Evolutionary conservation across 2,113 vertebrate species (phyloP).

Genomic region (Platichthys stellatus): DNA sequence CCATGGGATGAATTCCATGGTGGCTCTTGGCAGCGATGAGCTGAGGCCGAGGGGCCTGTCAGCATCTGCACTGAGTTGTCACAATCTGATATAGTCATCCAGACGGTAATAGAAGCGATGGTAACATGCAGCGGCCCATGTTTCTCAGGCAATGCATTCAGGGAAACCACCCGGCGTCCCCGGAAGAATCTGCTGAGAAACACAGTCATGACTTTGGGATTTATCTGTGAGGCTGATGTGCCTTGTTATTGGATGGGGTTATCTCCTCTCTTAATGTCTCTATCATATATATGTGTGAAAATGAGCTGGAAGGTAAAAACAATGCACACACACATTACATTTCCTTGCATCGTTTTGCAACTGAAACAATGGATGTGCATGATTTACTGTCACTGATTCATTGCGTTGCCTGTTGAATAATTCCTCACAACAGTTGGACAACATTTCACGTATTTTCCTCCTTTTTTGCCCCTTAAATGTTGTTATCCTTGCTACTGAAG

Average conservation of each 20-base stretch:
- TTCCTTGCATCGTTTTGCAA: neutral
- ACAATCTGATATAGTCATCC: constrained; percentile 76
- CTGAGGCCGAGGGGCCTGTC: constrained; percentile 60
- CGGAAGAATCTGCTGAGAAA: constrained; percentile 42
- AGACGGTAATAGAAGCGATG: constrained; percentile 64
- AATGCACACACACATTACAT: neutral
- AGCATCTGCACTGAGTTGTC: constrained; percentile 75
- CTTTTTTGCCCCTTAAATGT: neutral
- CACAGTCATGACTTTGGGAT: constrained; percentile 36
- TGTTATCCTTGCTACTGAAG: constrained; percentile 55
- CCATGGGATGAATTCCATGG: constrained; percentile 65
- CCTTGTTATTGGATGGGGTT: neutral
- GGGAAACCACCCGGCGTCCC: constrained; percentile 52
- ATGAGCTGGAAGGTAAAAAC: neutral
- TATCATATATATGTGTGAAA: neutral
- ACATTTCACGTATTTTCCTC: constrained; percentile 1
- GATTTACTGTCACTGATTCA: constrained; percentile 3
- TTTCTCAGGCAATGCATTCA: constrained; percentile 61
- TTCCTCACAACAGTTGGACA: neutral
- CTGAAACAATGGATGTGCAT: neutral
- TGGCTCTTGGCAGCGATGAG: constrained; percentile 64
- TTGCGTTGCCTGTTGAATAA: constrained; percentile 13
- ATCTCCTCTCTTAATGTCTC: neutral
- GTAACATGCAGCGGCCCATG: constrained; percentile 55
- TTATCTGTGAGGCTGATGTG: constrained; percentile 7